Conservation (phyloP, 2,888 invertebrate species). For the Argyra leucocephala region DNA sequence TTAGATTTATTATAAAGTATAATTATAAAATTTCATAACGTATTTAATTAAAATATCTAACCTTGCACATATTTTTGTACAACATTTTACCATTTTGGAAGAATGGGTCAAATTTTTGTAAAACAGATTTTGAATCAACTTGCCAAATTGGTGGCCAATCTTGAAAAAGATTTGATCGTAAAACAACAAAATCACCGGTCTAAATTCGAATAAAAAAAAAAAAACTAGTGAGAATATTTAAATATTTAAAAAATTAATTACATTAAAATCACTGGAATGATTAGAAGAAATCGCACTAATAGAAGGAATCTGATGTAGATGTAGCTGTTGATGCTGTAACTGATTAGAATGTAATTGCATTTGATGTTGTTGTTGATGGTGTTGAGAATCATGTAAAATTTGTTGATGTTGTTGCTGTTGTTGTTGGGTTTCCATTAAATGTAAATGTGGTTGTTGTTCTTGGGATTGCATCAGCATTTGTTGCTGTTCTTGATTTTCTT, state of each 20-base stretch:
- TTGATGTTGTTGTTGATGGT: constrained; percentile 27
- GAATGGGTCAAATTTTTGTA: constrained; percentile 76
- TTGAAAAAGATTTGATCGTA: constrained; percentile 68
- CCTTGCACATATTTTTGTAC: constrained; percentile 79
- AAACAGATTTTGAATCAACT: constrained; percentile 72
- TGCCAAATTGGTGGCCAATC: constrained; percentile 86
- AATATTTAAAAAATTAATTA: background rate
- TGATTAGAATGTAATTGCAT: constrained; percentile 23
- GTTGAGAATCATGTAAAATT: constrained; percentile 16
- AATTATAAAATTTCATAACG: constrained; percentile 5
- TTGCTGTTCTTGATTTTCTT: constrained; percentile 12
- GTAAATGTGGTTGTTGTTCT: constrained; percentile 17
- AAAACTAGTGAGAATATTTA: background rate
- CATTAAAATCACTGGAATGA: constrained; percentile 19
- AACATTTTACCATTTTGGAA: constrained; percentile 71
- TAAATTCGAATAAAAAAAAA: constrained; percentile 43
- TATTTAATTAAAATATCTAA: constrained; percentile 41
- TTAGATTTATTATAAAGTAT: background rate
- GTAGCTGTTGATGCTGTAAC: constrained; percentile 20
- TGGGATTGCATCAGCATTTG: constrained; percentile 11
- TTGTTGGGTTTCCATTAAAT: background rate
- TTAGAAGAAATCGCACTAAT: constrained; percentile 15
- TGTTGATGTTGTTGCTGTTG: constrained; percentile 9
- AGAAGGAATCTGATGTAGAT: constrained; percentile 7
- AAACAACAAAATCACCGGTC: constrained; percentile 82